Base-by-base conservation (phyloP, 2,113 vertebrate species). In the Archilochus colubris region DNA sequence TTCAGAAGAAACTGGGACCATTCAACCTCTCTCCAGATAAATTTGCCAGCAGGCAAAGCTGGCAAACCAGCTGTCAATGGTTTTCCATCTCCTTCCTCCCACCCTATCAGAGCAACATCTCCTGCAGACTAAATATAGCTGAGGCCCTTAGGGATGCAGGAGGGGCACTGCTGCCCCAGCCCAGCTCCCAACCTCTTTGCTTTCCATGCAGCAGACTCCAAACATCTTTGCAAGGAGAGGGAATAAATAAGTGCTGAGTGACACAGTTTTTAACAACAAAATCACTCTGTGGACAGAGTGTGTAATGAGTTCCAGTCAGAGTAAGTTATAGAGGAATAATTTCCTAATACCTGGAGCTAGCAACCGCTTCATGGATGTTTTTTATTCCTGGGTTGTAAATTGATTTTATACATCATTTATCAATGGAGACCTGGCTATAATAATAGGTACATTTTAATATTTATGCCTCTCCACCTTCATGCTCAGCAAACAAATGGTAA, bases 371-470 rank as follows among this genome's bases (percentile, higher is more conserved):
- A 9, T 31, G 31, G 84, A 82, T 92, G 91, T 84, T 96, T 97
- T 97, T 96, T 96, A 97, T 97, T 97, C 93, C 89, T 73, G 79
- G 86, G 89, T 91, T 93, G 95, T 96, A 97, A 97, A 98, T 97
- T 97, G 97, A 97, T 97, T 98, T 97, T 97, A 97, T 97, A 97
- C 96, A 93, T 97, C 96, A 93, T 89, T 96, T 97, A 95, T 96
- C 98, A 97, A 83, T 92, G 87, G 95, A 92, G 96, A 69, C 89
- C 70, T 79, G 92, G 96, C 91, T 92, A 92, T 93, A 95, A 95
- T 97, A 96, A 97, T 93, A 95, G 95, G 93, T 89, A 95, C 95
- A 75, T 95, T 97, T 95, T 86, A 96, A 93, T 93, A 96, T 96
- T 96, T 96, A 94, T 80, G 82, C 75, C 53, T 84, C 58, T 85